These are phyloP conservation scores for Ophion slaviceki DNA, from an alignment of 2,888 invertebrate genomes.

Conservation along the genomic window DNA sequence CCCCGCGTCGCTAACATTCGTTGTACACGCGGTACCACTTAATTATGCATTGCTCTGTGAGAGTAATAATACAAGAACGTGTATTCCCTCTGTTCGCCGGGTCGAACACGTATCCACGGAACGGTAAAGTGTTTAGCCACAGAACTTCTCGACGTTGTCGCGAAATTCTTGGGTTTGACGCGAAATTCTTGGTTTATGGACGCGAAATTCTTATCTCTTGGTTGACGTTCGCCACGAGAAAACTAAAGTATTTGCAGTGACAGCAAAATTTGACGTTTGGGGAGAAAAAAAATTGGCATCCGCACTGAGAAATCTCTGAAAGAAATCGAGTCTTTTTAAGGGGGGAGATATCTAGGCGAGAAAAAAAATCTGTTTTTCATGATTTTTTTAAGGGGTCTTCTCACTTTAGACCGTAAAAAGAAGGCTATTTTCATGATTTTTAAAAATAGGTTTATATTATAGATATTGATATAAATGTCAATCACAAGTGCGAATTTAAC, in stretches of 20 bases:
- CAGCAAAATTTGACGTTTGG: background rate
- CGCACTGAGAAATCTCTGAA: too few species aligned
- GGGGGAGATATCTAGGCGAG: too few species aligned
- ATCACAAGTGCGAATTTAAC: too few species aligned
- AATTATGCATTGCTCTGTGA: conserved; percentile 19
- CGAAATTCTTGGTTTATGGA: background rate
- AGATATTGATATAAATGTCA: too few species aligned
- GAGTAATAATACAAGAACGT: conserved; percentile 27
- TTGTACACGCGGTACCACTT: conserved; percentile 11
- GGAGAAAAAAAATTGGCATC: background rate
- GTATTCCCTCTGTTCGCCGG: background rate
- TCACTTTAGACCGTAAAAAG: too few species aligned
- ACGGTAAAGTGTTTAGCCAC: background rate
- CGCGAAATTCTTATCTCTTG: background rate
- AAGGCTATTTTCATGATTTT: too few species aligned
- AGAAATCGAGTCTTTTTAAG: too few species aligned
- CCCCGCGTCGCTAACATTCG: background rate
- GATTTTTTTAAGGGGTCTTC: too few species aligned
- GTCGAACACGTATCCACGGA: background rate
- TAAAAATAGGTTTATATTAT: too few species aligned
- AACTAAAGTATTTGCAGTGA: background rate
- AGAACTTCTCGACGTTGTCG: background rate
- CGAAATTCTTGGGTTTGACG: background rate
- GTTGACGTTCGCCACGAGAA: background rate
- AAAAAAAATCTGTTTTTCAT: too few species aligned